Base-by-base conservation (phyloP, 35 echinoderm and acorn worm genomes). In the Amphiura filiformis region DNA sequence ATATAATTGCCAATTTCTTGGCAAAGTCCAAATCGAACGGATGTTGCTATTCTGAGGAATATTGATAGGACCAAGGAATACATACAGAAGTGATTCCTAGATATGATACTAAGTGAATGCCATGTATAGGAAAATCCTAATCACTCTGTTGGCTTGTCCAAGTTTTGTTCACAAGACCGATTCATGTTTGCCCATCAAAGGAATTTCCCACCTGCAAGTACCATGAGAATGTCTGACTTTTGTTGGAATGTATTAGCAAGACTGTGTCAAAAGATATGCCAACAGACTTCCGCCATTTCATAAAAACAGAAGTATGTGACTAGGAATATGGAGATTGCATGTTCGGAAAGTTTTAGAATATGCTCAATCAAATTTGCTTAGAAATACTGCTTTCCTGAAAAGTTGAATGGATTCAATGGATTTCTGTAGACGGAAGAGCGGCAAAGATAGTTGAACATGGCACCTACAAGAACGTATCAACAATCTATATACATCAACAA, bases 171-270 rank as follows among this genome's bases (percentile, higher is more conserved):
- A 78, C 40, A 76, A 44, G 22, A 47, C 81, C 88, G 38, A 39
- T 39, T 2, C 88, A 90, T 77, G 81, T 84, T 0, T 84, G 75
- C 36, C 39, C 84, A 30, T 61, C 80, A 35, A 33, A 84, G 56
- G 80, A 84, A 75, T 90, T 90, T 23, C 88, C 81, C 15, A 39
- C 84, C 9, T 90, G 88, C 36, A 76, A 47, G 42, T 84, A 90
- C 31, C 88, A 89, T 75, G 87, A 89, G 38, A 89, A 89, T 82
- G 79, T 89, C 3, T 31, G 80, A 0, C 37, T 89, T 9, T 32
- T 89, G 1, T 57, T 89, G 47, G 87, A 89, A 82, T 89, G 87
- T 42, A 13, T 89, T n/a, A 57, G 32, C 12, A 82, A 56, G 31
- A 34, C 26, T 7, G 35, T 36, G 7, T 84, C 42, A n/a, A 34